Evolutionary conservation across 2,113 vertebrate genomes (phyloP), one percentile per base, ranked within the genome.

Genomic region (Geococcyx californianus): DNA sequence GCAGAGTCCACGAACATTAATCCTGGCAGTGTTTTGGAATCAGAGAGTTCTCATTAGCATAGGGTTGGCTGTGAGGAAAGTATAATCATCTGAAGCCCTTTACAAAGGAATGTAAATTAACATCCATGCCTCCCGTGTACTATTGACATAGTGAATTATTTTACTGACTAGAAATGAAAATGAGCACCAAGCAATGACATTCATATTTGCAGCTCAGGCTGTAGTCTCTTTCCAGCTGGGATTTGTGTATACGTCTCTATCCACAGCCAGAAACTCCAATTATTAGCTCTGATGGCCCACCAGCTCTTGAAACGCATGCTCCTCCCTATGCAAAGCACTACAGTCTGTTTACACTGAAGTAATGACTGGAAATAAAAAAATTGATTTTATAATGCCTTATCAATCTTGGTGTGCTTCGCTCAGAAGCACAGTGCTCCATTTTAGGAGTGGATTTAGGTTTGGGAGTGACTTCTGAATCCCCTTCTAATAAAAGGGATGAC

Each of bases 121-220:
- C 94, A 94, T 77, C 84, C 47, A 24, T 94, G 74, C 92, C 91
- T 96, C 94, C 93, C 40, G 38, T 94, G 90, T 94, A 58, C 76
- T 95, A 94, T 95, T 96, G 95, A 89, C 94, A 94, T 49, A 96
- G 83, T 87, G 94, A 97, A 95, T 94, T 94, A 92, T 96, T 96
- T 93, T 95, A 90, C 93, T 92, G 62, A 51, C 54, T 96, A 81
- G 79, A 89, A 94, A 93, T 75, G 58, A 93, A 90, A 94, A 94
- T 62, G 73, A 93, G 76, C 60, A 93, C 0, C 0, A 44, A 93
- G 68, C 52, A 90, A 58, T 7, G 42, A 89, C 40, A 79, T 58
- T 89, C 80, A 38, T 81, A 90, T 82, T 79, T 75, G 80, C 85
- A 92, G 83, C 76, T 84, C 88, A 52, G 76, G 38, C 68, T 86